Evolutionary conservation across 2,113 vertebrate genomes (phyloP), one percentile per base, ranked within the genome.

Genomic region (Psophia crepitans): DNA sequence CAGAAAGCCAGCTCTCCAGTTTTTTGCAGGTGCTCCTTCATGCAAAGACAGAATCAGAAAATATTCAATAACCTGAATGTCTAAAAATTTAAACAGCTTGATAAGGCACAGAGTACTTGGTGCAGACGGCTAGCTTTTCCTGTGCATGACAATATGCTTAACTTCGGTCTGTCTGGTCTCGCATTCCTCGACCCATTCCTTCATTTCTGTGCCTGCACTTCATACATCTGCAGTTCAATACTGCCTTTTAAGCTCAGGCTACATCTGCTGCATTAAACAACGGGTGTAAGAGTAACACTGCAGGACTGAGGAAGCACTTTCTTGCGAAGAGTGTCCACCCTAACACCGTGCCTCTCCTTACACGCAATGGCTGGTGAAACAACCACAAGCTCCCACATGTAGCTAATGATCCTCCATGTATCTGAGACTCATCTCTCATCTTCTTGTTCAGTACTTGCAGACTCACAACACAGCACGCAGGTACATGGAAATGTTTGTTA

Each of bases 281-380:
- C 1, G 1, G 5, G 27, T 13, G 30, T 33, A 57, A 32, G 48
- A n/a, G 64, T 44, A 58, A 70, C 43, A 32, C 28, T 4, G 28
- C 24, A 53, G 43, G 37, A 18, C 33, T 35, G 30, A 77, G n/a
- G 22, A 60, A 71, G 16, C 11, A 56, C 30, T 82, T 64, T 32
- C 57, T 6, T 14, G 23, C 37, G 43, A 33, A 63, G 44, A 35
- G 6, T 2, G 21, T 43, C 39, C 37, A 51, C 39, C 39, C 37
- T 28, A 48, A 16, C 23, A 44, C 8, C 9, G 2, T 16, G 27
- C 46, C 17, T 39, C 57, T 35, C 46, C 66, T 43, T 33, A 35
- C 7, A 19, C 0, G 0, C 27, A 26, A 15, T 0, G 0, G 14
- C 60, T 32, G 58, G 17, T 39, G 53, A 61, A 73, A 71, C 28